A percentile compares a stretch with the other conserved stretches of the same genome.
phyloP scores from a whole-genome alignment of 2,888 invertebrate species.

The Hirudinaria manillensis region DNA sequence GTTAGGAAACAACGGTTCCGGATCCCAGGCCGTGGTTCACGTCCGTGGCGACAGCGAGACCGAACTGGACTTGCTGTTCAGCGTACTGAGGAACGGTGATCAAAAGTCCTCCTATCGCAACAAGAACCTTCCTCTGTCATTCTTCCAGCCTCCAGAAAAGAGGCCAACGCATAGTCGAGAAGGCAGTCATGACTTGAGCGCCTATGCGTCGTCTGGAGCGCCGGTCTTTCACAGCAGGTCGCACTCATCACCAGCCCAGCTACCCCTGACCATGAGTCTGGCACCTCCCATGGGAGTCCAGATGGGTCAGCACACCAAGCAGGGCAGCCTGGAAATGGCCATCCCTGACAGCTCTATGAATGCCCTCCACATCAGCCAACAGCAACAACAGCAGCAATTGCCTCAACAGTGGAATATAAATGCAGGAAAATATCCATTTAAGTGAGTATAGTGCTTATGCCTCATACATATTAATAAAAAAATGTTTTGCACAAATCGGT shows the following conservation, averaged over 20 bases:
- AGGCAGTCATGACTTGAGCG: slow-evolving; percentile 29
- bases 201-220: slow-evolving; percentile 11
- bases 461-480: too few species aligned
- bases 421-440: slow-evolving; percentile 18
- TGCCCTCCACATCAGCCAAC: slow-evolving; percentile 9
- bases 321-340: slow-evolving; percentile 24
- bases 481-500: too few species aligned
- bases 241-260: slow-evolving; percentile 33
- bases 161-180: slow-evolving; percentile 32
- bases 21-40: slow-evolving; percentile 26
- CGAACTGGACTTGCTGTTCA: slow-evolving; percentile 32
- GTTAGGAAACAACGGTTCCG: neutral
- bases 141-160: slow-evolving; percentile 33
- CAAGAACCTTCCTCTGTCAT: slow-evolving; percentile 34
- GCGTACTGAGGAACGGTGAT: slow-evolving; percentile 33
- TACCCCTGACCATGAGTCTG: slow-evolving; percentile 32
- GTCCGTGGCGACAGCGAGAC: slow-evolving; percentile 33
- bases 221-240: slow-evolving; percentile 31
- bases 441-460: neutral
- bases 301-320: slow-evolving; percentile 19
- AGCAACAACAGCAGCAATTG: slow-evolving; percentile 1
- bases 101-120: slow-evolving; percentile 25
- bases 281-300: slow-evolving; percentile 14
- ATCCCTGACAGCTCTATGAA: neutral
- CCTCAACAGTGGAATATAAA: slow-evolving; percentile 17